These are phyloP conservation scores for Tenebrosternarchus preto DNA, from an alignment of 2,113 vertebrate species.

Conservation along the genomic window DNA sequence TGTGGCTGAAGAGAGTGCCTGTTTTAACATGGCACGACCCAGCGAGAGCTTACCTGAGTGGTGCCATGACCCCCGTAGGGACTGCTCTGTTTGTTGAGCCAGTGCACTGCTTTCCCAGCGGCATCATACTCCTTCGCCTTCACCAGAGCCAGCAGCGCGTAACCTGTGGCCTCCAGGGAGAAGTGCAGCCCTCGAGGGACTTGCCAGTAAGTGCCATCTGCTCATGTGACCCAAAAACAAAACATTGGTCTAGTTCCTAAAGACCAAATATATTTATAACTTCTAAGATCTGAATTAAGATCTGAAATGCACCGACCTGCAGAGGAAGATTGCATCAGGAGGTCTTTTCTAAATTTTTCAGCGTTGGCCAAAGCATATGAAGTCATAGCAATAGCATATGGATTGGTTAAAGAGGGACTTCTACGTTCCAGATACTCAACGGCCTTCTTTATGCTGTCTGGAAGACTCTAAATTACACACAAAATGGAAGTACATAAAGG, in stretches of 20 bases:
- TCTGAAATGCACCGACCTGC: constrained; percentile 14
- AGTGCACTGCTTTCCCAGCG: constrained; percentile 67
- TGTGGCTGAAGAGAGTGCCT: too few relatives aligned
- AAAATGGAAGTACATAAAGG: background rate
- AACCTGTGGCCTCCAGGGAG: constrained; percentile 86
- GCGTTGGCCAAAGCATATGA: constrained; percentile 81
- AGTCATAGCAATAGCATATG: constrained; percentile 81
- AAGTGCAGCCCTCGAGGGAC: constrained; percentile 64
- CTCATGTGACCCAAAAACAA: background rate
- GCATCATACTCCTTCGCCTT: constrained; percentile 52
- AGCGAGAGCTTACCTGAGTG: constrained; percentile 77
- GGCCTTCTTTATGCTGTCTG: constrained; percentile 70
- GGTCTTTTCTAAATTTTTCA: constrained; percentile 52
- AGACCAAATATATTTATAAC: too few relatives aligned
- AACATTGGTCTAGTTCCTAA: background rate
- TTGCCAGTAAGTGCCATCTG: constrained; percentile 74
- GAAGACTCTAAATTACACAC: constrained; percentile 70
- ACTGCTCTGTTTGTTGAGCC: constrained; percentile 80
- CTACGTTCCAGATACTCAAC: constrained; percentile 64
- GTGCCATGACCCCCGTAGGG: constrained; percentile 78
- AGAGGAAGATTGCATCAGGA: constrained; percentile 61
- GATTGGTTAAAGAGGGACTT: constrained; percentile 71
- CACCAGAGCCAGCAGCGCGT: constrained; percentile 83
- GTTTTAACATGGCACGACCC: too few relatives aligned
- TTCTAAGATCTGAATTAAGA: too few relatives aligned